Conservation (phyloP, 2,888 invertebrate species). For the Metallyticus violacea region DNA sequence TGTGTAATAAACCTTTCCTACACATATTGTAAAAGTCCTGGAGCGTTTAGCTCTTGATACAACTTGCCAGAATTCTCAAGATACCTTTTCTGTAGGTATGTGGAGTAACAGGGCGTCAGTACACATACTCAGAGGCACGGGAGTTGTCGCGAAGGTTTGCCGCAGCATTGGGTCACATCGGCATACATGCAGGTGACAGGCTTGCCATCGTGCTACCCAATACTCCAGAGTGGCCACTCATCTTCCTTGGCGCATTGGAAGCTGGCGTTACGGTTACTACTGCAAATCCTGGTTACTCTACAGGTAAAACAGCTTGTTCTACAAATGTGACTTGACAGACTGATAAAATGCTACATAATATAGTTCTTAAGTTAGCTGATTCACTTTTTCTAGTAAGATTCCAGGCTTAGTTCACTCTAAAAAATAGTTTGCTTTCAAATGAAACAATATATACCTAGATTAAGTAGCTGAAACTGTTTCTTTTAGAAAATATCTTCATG, state of each 20-base stretch:
- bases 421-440: too few relatives aligned
- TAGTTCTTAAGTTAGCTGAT: too few relatives aligned
- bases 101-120: constrained; percentile 40
- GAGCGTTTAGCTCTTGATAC: too few relatives aligned
- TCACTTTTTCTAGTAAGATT: too few relatives aligned
- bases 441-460: too few relatives aligned
- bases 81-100: constrained; percentile 39
- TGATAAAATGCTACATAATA: background rate
- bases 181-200: constrained; percentile 41
- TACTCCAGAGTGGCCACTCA: constrained; percentile 41
- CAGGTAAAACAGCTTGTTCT: constrained; percentile 28
- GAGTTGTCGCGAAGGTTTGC: constrained; percentile 39
- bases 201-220: constrained; percentile 43
- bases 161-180: constrained; percentile 40
- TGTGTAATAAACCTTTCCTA: too few relatives aligned
- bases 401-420: too few relatives aligned
- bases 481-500: too few relatives aligned
- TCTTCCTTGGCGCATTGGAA: constrained; percentile 38
- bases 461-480: too few relatives aligned
- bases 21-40: too few relatives aligned
- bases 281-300: constrained; percentile 34
- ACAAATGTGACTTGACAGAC: background rate
- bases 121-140: constrained; percentile 40
- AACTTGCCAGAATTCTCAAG: too few relatives aligned
- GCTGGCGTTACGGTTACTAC: constrained; percentile 39